Base-by-base conservation (phyloP, 2,888 invertebrate species). In the Griposia aprilina region DNA sequence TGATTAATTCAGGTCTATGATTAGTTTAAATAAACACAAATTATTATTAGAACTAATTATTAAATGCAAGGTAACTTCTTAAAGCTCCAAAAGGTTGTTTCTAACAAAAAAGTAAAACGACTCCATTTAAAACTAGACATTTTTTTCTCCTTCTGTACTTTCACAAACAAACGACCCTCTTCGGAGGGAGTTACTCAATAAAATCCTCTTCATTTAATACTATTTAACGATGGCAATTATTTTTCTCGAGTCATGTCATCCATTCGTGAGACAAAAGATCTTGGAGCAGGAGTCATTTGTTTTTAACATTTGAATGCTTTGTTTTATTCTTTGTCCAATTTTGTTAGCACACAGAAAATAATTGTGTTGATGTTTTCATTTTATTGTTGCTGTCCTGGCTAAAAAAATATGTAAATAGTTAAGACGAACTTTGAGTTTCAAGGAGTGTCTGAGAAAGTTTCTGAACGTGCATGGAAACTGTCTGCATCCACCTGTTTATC, bases 181-280 rank as follows among this genome's bases (percentile, higher is more conserved):
- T 81, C 71, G 70, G 57, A 73, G 82, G 63, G 68, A 84, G 78
- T 84, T 75, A 74, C 81, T 89, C 83, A 82, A 81, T 85, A 79
- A 84, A 78, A 73, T 78, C 72, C 73, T 88, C 71, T 84, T 82
- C 85, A 89, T 85, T 86, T 88, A 90, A 90, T 90, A 86, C 87
- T 82, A 81, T 81, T 76, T 92, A 93, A 93, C 88, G 90, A 90
- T 74, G 83, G 88, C 87, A 91, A 93, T 93, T 92, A 93, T 90
- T 92, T 89, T 85, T 80, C 84, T 82, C 81, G 82, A 90, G 90
- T 88, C 77, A 67, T 81, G 67, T 70, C 84, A 84, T 89, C 88
- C 80, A 86, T 91, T 86, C 73, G 67, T 65, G 55, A 77, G 62
- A 72, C 65, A 78, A 80, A 67, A 87, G 59, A 36, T 71, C 65